Percentiles rank a stretch among this genome's conserved stretches.
These are phyloP conservation scores for Phlogophora meticulosa DNA, from an alignment of 2,888 invertebrate genomes.

Conservation along the genomic window DNA sequence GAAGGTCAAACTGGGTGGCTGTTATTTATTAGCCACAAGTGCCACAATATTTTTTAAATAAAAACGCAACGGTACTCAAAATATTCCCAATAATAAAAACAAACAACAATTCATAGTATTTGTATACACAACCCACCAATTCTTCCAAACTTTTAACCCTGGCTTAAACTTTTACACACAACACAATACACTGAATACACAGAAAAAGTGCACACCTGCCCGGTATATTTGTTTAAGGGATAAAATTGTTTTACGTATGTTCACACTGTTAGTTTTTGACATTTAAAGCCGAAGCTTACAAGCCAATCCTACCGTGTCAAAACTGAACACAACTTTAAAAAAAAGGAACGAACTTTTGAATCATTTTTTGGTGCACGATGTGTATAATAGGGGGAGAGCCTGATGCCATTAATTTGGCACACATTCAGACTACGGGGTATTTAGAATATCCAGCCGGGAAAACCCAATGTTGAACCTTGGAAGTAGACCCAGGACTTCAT, in stretches of 20 bases:
- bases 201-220: slow-evolving; percentile 28
- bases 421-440: too few species aligned
- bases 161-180: slow-evolving; percentile 24
- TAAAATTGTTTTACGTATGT: slow-evolving; percentile 34
- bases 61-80: not conserved
- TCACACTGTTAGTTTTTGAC: slow-evolving; percentile 30
- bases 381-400: too few species aligned
- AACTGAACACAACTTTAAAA: not conserved
- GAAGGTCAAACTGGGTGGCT: too few species aligned
- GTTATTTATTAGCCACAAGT: too few species aligned
- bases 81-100: slow-evolving; percentile 1
- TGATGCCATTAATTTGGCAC: too few species aligned
- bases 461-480: too few species aligned
- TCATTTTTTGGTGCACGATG: not conserved
- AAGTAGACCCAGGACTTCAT: too few species aligned
- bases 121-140: slow-evolving; percentile 24
- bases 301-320: slow-evolving; percentile 8
- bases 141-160: slow-evolving; percentile 27
- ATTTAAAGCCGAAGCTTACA: slow-evolving; percentile 32
- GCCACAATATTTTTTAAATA: too few species aligned
- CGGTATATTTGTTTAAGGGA: slow-evolving; percentile 33
- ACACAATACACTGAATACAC: slow-evolving; percentile 27
- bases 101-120: slow-evolving; percentile 11
- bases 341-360: not conserved
- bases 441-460: too few species aligned